phyloP scores from a whole-genome alignment of 2,797 vertebrate genomes.

The Gobio occitaniae region DNA sequence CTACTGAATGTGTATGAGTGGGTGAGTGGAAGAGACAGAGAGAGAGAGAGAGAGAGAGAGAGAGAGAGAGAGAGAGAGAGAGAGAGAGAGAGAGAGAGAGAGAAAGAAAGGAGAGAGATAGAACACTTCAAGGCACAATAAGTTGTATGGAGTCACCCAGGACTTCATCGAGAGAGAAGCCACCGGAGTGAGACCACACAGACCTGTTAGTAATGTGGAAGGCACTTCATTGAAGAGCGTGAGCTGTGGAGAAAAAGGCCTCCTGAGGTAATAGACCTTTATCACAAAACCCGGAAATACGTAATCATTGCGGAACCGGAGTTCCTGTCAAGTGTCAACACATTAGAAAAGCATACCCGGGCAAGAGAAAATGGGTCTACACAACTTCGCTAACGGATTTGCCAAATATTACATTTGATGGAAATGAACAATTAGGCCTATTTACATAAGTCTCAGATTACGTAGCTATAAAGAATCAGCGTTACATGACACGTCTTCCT shows the following conservation, averaged over 20 bases:
- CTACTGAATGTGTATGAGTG: slow-evolving; percentile 40
- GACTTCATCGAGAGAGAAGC: slow-evolving; percentile 35
- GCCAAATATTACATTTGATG: no score
- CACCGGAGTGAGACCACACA: slow-evolving; percentile 15
- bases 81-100: slow-evolving; percentile 7
- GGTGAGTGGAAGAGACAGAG: slow-evolving; percentile 21
- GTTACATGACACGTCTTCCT: no score
- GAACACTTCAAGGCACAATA: slow-evolving; percentile 40
- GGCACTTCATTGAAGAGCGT: slow-evolving; percentile 13
- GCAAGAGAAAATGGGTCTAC: no score
- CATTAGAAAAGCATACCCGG: no score
- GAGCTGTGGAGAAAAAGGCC: not conserved
- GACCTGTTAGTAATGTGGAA: slow-evolving; percentile 33
- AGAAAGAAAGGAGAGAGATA: slow-evolving; percentile 23
- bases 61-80: not conserved
- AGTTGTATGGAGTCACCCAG: slow-evolving; percentile 45
- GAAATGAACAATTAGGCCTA: no score
- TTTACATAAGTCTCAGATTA: no score
- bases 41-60: slow-evolving; percentile 8
- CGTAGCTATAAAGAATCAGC: no score
- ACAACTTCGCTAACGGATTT: no score
- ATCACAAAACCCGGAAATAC: no score
- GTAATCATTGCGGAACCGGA: no score
- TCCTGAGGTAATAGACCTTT: not conserved
- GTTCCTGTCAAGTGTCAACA: no score